Evolutionary conservation across 2,888 invertebrate species (phyloP).

Genomic region (Leucozona laternaria): DNA sequence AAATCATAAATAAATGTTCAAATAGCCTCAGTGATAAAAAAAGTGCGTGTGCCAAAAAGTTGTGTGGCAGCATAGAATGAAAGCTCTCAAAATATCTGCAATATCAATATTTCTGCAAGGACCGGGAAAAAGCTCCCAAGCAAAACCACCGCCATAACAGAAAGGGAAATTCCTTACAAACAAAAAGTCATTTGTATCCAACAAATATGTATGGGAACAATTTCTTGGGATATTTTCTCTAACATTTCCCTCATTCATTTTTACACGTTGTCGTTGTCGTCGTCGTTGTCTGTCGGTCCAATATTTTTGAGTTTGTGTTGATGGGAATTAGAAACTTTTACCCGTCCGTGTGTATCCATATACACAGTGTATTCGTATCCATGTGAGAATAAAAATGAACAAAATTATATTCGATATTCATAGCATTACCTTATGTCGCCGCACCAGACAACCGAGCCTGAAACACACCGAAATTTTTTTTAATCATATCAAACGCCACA

Average conservation of each 20-base stretch:
- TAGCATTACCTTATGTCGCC: conserved; percentile 52
- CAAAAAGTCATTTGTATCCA: not conserved
- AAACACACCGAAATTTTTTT: conserved; percentile 64
- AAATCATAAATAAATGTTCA: not conserved
- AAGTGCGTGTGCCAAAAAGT: not conserved
- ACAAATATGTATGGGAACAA: conserved; percentile 44
- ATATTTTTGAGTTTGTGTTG: conserved; percentile 50
- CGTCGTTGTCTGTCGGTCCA: conserved; percentile 24
- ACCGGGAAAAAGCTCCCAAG: conserved; percentile 42
- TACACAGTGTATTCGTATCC: conserved; percentile 73
- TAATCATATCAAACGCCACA: conserved; percentile 68
- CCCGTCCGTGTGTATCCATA: conserved; percentile 61
- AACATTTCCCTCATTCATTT: conserved; percentile 39
- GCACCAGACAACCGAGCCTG: conserved; percentile 39
- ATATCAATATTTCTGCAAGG: conserved; percentile 40
- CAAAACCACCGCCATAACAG: not conserved
- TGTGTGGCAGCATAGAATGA: not conserved
- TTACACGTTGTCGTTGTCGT: conserved; percentile 2
- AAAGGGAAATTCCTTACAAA: conserved; percentile 33
- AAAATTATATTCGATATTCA: conserved; percentile 65
- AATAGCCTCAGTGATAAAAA: not conserved
- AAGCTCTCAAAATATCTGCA: conserved; percentile 51
- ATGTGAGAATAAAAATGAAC: conserved; percentile 72
- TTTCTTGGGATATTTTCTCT: conserved; percentile 62
- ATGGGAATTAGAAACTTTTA: conserved; percentile 41